These are phyloP conservation scores for Venusia cambrica DNA, from an alignment of 2,888 invertebrate genomes.

Conservation along the genomic window DNA sequence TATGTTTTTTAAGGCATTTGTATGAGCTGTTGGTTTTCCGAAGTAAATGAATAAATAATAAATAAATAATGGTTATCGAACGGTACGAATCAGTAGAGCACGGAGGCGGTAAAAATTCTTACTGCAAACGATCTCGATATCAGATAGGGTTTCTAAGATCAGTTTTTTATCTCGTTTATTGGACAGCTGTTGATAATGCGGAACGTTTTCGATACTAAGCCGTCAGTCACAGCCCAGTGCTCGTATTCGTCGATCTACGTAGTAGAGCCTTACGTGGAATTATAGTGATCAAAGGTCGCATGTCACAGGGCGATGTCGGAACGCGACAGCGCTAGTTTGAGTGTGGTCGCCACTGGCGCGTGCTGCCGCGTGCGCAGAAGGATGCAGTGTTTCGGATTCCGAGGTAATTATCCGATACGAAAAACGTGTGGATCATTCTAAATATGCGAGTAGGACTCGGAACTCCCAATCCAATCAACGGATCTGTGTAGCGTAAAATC, in stretches of 20 bases:
- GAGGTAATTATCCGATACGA: slow-evolving; percentile 52
- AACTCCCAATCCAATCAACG: slow-evolving; percentile 16
- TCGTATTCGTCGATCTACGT: slow-evolving; percentile 41
- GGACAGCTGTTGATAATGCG: slow-evolving; percentile 50
- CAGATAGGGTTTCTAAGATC: slow-evolving; percentile 50
- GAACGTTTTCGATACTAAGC: slow-evolving; percentile 40
- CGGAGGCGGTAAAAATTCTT: no score
- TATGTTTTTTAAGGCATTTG: no score
- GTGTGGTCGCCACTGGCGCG: slow-evolving; percentile 53
- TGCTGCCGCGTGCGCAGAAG: slow-evolving; percentile 73
- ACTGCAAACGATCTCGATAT: slow-evolving; percentile 14
- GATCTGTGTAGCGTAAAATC: slow-evolving; percentile 42
- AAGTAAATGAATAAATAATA: no score
- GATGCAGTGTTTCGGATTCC: slow-evolving; percentile 76
- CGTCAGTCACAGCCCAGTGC: slow-evolving; percentile 50
- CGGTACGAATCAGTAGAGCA: no score
- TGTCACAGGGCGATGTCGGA: slow-evolving; percentile 68
- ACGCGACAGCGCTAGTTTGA: slow-evolving; percentile 62
- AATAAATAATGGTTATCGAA: no score
- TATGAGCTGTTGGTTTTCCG: no score
- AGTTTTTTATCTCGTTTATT: slow-evolving; percentile 57
- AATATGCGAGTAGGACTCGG: no score
- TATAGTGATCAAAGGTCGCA: slow-evolving; percentile 48
- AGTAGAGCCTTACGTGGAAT: slow-evolving; percentile 34
- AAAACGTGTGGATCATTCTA: no score